A percentile compares a stretch with the other conserved stretches of the same genome.
Conservation (phyloP, 2,888 invertebrate species). For the Troides oblongomaculatus region DNA sequence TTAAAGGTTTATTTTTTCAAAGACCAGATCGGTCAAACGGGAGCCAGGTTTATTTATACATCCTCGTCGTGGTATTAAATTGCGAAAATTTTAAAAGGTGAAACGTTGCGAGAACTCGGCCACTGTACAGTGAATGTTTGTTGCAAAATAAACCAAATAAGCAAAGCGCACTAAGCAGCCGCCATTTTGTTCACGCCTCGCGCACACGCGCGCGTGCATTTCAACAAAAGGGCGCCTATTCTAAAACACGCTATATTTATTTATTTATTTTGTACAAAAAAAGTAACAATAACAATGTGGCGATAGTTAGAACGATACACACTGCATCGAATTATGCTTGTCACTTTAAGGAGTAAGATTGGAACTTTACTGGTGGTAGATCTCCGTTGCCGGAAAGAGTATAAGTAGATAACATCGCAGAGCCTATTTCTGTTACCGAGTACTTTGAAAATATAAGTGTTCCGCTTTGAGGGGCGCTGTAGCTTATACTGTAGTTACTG, state of each 20-base stretch:
- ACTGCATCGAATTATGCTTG: too few relatives aligned
- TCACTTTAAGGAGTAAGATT: too few relatives aligned
- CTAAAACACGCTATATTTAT: background rate
- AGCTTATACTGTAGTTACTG: too few relatives aligned
- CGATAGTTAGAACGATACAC: too few relatives aligned
- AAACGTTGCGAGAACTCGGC: conserved; percentile 34
- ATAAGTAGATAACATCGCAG: too few relatives aligned
- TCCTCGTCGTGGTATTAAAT: conserved; percentile 30
- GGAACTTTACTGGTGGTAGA: too few relatives aligned
- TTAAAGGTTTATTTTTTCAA: conserved; percentile 1
- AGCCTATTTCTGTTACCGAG: too few relatives aligned
- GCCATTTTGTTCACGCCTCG: conserved; percentile 39
- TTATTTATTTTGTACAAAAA: too few relatives aligned
- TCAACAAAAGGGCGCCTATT: conserved; percentile 30
- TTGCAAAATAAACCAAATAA: conserved; percentile 41
- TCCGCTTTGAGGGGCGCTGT: too few relatives aligned
- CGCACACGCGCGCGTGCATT: conserved; percentile 34
- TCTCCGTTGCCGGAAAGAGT: too few relatives aligned
- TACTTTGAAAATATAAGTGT: too few relatives aligned
- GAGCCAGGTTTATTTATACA: conserved; percentile 7
- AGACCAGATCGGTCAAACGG: conserved; percentile 2
- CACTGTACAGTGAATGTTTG: conserved; percentile 37
- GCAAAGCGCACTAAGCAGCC: conserved; percentile 41
- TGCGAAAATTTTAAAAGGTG: conserved; percentile 34
- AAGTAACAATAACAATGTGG: too few relatives aligned